Base-by-base conservation (phyloP, 2,888 invertebrate genomes). In the Clusia tigrina region DNA sequence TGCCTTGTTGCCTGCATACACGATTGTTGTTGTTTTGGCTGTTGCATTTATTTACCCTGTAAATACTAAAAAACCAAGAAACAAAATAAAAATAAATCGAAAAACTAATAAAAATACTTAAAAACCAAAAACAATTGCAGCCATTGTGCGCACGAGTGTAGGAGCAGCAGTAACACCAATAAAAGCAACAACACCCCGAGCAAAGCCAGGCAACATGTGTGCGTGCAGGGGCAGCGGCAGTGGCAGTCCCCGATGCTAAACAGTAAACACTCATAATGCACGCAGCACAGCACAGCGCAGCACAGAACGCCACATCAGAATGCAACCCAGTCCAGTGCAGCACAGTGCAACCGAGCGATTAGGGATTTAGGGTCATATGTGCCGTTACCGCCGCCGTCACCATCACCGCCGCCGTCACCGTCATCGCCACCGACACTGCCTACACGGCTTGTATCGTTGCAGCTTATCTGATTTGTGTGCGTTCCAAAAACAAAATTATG, bases 401-500 rank as follows among this genome's bases (percentile, higher is more conserved):
- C 6, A 12, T 12, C 6, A 12, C 32, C 6, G 32, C 32, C 12
- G 32, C 32, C 32, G 12, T 12, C 12, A 12, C 32, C 12, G 32
- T 12, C 32, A 32, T 6, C 12, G 32, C 12, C 12, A 12, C 32
- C 32, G n/a, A n/a, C n/a, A n/a, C n/a, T n/a, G n/a, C n/a, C n/a
- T n/a, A n/a, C n/a, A 32, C n/a, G n/a, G n/a, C n/a, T n/a, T n/a
- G n/a, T n/a, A n/a, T n/a, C n/a, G n/a, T 22, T 22, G 48, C 20
- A 2, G 48, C 48, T 48, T 48, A 48, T 48, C 48, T 48, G 48
- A 48, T 48, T 48, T 20, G 48, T 48, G 48, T 48, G 22, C 48
- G 48, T 48, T 48, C 22, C 22, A 22, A 48, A 18, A 48, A 48
- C 48, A 48, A 48, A 42, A 42, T 17, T 42, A 42, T 15, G 42